A percentile compares a stretch with the other conserved stretches of the same genome.
Conservation (phyloP, 2,113 vertebrate species). For the Cyprinodon tularosa region DNA sequence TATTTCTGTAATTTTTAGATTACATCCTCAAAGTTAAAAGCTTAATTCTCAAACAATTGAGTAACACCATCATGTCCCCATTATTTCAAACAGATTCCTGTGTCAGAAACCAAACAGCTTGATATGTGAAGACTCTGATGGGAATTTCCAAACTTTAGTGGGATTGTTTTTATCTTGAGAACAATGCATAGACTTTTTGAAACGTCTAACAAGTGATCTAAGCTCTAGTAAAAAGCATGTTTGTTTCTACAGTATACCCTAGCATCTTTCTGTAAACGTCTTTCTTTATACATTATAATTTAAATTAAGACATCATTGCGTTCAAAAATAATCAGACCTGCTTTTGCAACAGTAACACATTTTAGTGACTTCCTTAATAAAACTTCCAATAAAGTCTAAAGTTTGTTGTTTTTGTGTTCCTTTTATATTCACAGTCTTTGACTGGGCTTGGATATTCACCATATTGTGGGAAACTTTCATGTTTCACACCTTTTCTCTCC, state of each 20-base stretch:
- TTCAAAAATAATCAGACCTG: neutral
- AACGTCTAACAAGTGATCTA: too few species aligned
- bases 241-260: neutral
- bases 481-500: too few species aligned
- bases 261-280: neutral
- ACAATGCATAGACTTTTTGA: too few species aligned
- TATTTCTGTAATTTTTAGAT: neutral
- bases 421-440: neutral
- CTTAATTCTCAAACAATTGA: neutral
- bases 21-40: neutral
- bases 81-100: neutral
- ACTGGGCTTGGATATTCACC: too few species aligned
- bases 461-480: neutral
- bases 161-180: neutral
- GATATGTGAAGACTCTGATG: neutral
- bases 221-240: neutral
- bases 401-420: too few species aligned
- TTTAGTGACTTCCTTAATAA: neutral
- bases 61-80: neutral
- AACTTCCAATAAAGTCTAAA: neutral
- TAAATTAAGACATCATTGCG: too few species aligned
- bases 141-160: neutral
- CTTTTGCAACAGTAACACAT: neutral
- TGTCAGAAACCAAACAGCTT: neutral
- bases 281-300: too few species aligned